Percentiles rank a stretch among this genome's conserved stretches.
These are phyloP conservation scores for Halyomorpha halys DNA, from an alignment of 1,140 invertebrate species.

Conservation along the genomic window DNA sequence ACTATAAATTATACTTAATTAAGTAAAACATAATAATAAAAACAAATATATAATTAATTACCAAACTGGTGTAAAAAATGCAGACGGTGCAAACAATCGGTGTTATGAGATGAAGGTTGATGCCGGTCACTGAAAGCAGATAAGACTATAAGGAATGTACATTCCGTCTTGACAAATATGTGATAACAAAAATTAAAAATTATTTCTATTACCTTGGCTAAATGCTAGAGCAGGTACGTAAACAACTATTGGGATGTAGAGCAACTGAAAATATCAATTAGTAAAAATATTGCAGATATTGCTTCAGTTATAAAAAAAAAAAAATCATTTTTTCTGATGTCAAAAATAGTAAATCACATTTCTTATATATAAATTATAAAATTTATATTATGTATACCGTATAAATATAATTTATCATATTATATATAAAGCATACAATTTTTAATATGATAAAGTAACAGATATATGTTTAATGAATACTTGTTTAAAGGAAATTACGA, in stretches of 20 bases:
- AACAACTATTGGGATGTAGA: slow-evolving; percentile 36
- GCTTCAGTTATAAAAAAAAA: no score
- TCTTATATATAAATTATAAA: no score
- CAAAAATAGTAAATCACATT: no score
- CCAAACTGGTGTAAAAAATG: slow-evolving; percentile 34
- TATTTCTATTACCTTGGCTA: slow-evolving; percentile 33
- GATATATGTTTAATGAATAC: no score
- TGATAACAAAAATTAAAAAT: neutral
- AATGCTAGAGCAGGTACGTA: slow-evolving; percentile 37
- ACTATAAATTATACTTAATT: no score
- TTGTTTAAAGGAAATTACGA: neutral
- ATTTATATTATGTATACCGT: no score
- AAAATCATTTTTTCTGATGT: no score
- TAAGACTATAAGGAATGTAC: neutral
- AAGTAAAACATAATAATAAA: no score
- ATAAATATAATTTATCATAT: no score
- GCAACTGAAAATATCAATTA: slow-evolving; percentile 27
- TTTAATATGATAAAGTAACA: no score
- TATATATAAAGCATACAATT: no score
- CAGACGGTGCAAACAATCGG: slow-evolving; percentile 32
- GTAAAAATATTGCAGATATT: no score
- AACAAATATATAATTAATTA: slow-evolving; percentile 15
- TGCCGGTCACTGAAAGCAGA: slow-evolving; percentile 32
- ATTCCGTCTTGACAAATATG: neutral
- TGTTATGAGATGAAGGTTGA: slow-evolving; percentile 32